These are phyloP conservation scores for Diuraphis noxia DNA, from an alignment of 1,140 invertebrate genomes.

Conservation along the genomic window DNA sequence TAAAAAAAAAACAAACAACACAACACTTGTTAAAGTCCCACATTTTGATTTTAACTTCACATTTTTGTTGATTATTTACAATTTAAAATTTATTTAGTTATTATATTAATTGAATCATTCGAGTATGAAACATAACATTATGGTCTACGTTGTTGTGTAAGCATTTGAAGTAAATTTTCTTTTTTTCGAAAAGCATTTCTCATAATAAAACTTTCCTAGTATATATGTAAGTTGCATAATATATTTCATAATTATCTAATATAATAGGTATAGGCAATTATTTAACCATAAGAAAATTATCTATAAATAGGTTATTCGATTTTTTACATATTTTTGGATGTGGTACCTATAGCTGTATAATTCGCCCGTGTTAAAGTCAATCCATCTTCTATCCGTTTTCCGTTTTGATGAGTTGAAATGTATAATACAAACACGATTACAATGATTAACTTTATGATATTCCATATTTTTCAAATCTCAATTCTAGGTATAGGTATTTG, in stretches of 20 bases:
- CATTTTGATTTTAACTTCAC: no score
- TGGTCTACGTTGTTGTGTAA: no score
- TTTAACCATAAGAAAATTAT: background rate
- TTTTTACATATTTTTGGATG: no score
- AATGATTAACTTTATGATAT: background rate
- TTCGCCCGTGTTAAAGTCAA: background rate
- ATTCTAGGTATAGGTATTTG: no score
- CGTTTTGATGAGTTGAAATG: background rate
- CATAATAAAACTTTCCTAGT: background rate
- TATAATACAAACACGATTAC: background rate
- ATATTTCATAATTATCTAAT: background rate
- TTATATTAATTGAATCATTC: no score
- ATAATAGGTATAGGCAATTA: background rate
- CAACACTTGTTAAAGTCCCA: no score
- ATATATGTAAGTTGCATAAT: background rate
- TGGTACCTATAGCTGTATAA: background rate
- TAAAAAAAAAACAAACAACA: no score
- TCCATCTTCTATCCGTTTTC: background rate
- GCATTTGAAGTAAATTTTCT: background rate
- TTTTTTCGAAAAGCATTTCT: background rate
- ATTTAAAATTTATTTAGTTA: no score
- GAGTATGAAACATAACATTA: no score
- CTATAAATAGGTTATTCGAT: background rate
- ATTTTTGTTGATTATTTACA: no score
- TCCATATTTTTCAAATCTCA: background rate